phyloP scores from a whole-genome alignment of 2,888 invertebrate genomes.

The Idaea biselata region DNA sequence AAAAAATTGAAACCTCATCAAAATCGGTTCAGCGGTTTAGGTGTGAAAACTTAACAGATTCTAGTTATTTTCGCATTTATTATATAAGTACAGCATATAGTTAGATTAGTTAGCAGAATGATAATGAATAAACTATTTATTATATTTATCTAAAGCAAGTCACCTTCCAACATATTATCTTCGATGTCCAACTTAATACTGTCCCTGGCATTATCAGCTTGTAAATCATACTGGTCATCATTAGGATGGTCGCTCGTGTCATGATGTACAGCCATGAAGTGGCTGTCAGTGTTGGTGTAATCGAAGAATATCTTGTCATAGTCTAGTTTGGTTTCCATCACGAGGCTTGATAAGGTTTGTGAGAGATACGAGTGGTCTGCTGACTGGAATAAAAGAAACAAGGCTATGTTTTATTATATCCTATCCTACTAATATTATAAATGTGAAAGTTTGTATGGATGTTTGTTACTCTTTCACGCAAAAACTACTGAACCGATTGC shows the following conservation, averaged over 20 bases:
- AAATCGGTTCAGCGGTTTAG: not conserved
- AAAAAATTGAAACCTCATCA: slow-evolving; percentile 3
- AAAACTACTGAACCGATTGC: no score
- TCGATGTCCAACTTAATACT: slow-evolving; percentile 57
- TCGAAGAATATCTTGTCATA: slow-evolving; percentile 68
- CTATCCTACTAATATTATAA: no score
- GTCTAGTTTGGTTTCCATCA: slow-evolving; percentile 46
- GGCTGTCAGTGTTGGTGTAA: slow-evolving; percentile 45
- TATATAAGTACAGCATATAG: no score
- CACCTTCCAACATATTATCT: slow-evolving; percentile 58
- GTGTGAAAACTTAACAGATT: no score
- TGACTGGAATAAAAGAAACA: not conserved
- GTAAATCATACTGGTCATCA: slow-evolving; percentile 53
- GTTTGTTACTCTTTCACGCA: no score
- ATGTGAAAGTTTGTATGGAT: no score
- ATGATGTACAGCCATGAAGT: slow-evolving; percentile 40
- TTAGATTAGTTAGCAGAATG: no score
- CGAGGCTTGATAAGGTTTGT: slow-evolving; percentile 58
- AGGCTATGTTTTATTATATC: not conserved
- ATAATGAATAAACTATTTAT: no score
- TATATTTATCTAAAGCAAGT: slow-evolving; percentile 6
- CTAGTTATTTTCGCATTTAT: slow-evolving; percentile 3
- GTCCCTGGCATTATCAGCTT: slow-evolving; percentile 46
- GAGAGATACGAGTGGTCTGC: slow-evolving; percentile 70
- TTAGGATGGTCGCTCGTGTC: slow-evolving; percentile 42